Evolutionary conservation across 2,888 invertebrate genomes (phyloP).

Genomic region (Dendrolimus houi): DNA sequence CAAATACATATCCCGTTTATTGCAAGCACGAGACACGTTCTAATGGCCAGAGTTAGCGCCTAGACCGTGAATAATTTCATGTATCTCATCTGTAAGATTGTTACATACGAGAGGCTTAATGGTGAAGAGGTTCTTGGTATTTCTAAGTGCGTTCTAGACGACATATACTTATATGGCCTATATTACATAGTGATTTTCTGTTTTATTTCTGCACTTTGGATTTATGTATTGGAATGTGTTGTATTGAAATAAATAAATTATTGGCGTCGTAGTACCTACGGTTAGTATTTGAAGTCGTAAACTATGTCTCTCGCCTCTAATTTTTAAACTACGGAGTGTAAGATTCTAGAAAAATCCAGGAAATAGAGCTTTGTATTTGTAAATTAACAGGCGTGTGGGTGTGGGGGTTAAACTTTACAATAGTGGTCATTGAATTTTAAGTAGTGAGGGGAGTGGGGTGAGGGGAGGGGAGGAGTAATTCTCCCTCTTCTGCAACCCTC

Average conservation of each 20-base stretch:
- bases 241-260: not conserved
- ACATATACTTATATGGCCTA: not conserved
- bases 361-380: too few relatives aligned
- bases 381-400: too few relatives aligned
- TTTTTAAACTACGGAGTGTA: too few relatives aligned
- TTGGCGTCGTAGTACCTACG: too few relatives aligned
- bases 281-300: too few relatives aligned
- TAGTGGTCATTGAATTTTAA: too few relatives aligned
- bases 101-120: slow-evolving; percentile 2
- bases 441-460: too few relatives aligned
- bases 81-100: slow-evolving; percentile 6
- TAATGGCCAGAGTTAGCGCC: not conserved
- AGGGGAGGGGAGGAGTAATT: too few relatives aligned
- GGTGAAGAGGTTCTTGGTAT: slow-evolving; percentile 2
- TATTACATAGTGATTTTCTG: not conserved
- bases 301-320: too few relatives aligned
- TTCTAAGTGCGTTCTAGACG: not conserved
- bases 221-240: not conserved
- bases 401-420: too few relatives aligned
- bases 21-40: not conserved
- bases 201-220: not conserved
- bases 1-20: not conserved
- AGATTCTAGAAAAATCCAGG: too few relatives aligned
- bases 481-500: too few relatives aligned
- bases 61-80: slow-evolving; percentile 11